phyloP scores from a whole-genome alignment of 2,797 vertebrate species.

The Mycteria americana region DNA sequence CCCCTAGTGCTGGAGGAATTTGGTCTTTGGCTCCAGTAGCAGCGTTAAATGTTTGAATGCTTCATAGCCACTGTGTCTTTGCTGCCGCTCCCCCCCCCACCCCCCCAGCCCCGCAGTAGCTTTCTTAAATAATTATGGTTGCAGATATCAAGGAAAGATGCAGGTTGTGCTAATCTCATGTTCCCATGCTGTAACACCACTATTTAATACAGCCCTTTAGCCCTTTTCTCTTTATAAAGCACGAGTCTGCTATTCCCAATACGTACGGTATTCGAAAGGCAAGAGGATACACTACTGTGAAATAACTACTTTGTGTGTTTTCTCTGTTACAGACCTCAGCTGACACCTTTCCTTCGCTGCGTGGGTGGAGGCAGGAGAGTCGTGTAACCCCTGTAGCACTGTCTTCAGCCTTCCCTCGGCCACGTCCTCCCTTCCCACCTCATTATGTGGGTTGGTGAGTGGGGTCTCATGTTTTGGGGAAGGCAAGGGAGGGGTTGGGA shows the following conservation, averaged over 20 bases:
- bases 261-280: background rate
- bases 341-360: background rate
- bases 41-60: background rate
- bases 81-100: too few relatives aligned
- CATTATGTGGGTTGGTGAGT: background rate
- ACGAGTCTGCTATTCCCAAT: background rate
- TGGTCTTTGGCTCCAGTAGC: background rate
- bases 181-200: background rate
- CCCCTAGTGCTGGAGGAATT: background rate
- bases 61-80: background rate
- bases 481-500: background rate
- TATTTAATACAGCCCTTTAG: background rate
- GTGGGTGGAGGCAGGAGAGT: too few relatives aligned
- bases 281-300: background rate
- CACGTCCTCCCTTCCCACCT: background rate
- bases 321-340: background rate
- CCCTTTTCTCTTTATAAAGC: background rate
- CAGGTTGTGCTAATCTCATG: background rate
- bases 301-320: background rate
- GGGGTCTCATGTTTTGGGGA: fast-evolving
- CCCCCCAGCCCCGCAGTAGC: background rate
- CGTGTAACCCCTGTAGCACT: background rate
- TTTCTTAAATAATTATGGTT: background rate
- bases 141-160: background rate
- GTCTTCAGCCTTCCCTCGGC: background rate